Evolutionary conservation across 2,888 invertebrate genomes (phyloP).

Genomic region (Ceramica pisi): DNA sequence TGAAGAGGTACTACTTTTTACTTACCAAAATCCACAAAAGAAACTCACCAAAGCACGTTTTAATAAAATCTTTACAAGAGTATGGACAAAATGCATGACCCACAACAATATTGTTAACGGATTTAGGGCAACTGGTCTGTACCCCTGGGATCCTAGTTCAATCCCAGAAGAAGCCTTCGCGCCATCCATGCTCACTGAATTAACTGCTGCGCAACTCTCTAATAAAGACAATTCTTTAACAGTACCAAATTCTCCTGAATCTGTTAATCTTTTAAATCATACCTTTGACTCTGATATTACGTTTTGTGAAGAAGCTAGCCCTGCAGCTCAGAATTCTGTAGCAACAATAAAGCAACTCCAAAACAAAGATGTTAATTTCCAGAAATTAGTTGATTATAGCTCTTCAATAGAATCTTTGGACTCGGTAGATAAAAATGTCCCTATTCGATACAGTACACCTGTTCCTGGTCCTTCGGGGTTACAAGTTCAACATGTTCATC

Average conservation of each 20-base stretch:
- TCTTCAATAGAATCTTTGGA: not conserved
- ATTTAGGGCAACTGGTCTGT: slow-evolving; percentile 1
- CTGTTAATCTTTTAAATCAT: not conserved
- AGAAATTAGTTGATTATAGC: not conserved
- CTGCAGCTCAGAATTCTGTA: not conserved
- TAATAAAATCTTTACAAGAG: not conserved
- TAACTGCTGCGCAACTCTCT: not conserved
- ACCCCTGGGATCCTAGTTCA: not conserved
- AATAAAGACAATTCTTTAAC: not conserved
- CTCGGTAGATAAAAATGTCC: too few species aligned
- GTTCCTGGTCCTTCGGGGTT: not conserved
- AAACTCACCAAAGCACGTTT: not conserved
- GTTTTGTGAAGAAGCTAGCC: not conserved
- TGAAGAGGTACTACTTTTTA: not conserved
- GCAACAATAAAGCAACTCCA: not conserved
- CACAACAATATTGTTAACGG: not conserved
- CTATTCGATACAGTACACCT: not conserved
- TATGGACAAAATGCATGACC: not conserved
- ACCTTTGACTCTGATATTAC: not conserved
- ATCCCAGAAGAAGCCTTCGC: not conserved
- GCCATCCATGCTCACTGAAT: not conserved
- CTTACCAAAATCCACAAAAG: not conserved
- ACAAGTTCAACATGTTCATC: not conserved
- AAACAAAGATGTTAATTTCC: not conserved
- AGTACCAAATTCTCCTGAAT: not conserved